A percentile compares a stretch with the other conserved stretches of the same genome.
phyloP scores from a whole-genome alignment of 2,888 invertebrate species.

The Anoplius nigerrimus region DNA sequence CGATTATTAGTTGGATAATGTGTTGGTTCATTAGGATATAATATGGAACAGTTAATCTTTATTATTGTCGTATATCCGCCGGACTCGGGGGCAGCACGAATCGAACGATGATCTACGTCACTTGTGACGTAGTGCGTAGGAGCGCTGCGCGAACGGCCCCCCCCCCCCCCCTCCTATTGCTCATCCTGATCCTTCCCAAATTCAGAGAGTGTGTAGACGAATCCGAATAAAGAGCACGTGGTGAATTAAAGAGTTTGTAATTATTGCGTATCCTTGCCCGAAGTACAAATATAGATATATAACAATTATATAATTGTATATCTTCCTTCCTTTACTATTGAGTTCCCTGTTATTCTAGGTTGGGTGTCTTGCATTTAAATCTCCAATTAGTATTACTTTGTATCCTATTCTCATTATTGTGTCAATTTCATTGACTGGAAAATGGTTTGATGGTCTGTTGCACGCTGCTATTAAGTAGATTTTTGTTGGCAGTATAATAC shows the following conservation, averaged over 20 bases:
- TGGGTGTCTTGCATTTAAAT: conserved; percentile 49
- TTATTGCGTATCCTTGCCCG: too few species aligned
- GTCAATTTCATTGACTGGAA: conserved; percentile 36
- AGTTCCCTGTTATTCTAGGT: conserved; percentile 40
- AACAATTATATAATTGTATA: conserved; percentile 42
- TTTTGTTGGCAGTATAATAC: conserved; percentile 35
- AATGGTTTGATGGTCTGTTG: conserved; percentile 37
- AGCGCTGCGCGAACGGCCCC: too few species aligned
- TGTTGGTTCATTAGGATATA: conserved; percentile 47
- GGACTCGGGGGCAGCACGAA: too few species aligned
- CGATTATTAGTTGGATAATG: conserved; percentile 48
- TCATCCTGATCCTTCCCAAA: too few species aligned
- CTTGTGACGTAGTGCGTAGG: too few species aligned
- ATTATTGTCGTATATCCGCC: too few species aligned
- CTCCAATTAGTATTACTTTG: conserved; percentile 47
- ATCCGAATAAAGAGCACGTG: too few species aligned
- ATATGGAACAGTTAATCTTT: conserved; percentile 37
- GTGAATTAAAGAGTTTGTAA: too few species aligned
- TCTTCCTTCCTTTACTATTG: conserved; percentile 38
- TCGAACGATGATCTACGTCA: too few species aligned
- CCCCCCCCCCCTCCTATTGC: too few species aligned
- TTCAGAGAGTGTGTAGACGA: too few species aligned
- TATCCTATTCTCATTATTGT: conserved; percentile 32
- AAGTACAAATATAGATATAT: too few species aligned
- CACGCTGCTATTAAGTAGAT: conserved; percentile 39